Conservation (phyloP, 1,140 invertebrate genomes). For the Trichonephila clavata region DNA sequence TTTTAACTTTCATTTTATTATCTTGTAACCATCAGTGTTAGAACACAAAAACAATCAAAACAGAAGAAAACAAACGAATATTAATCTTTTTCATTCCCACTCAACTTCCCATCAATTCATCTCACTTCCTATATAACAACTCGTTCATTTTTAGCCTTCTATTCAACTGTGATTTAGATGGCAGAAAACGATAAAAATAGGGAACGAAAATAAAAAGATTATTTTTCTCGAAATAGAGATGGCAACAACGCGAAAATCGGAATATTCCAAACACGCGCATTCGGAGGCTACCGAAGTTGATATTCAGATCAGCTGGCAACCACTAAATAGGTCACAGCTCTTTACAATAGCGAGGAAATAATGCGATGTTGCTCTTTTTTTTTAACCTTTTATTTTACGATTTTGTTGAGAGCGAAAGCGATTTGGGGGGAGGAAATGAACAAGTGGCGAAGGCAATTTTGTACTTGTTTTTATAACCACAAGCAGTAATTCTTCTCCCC, state of each 20-base stretch:
- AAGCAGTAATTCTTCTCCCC: neutral
- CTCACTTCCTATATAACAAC: neutral
- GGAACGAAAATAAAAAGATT: neutral
- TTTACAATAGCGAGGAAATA: neutral
- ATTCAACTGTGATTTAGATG: neutral
- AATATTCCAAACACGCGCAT: neutral
- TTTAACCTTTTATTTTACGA: neutral
- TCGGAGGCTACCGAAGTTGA: neutral
- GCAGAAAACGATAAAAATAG: neutral
- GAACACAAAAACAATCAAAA: too few relatives aligned
- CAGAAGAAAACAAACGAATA: too few relatives aligned
- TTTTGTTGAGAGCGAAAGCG: neutral
- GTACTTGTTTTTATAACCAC: neutral
- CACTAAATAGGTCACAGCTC: neutral
- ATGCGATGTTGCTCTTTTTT: neutral
- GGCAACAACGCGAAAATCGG: neutral
- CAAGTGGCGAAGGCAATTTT: neutral
- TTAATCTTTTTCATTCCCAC: too few relatives aligned
- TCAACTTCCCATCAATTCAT: neutral
- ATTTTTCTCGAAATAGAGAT: neutral
- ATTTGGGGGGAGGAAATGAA: slow-evolving; percentile 14
- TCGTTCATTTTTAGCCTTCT: neutral
- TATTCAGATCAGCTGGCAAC: neutral
- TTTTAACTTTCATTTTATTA: too few relatives aligned
- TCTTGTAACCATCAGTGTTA: too few relatives aligned